Evolutionary conservation across 2,113 vertebrate genomes (phyloP).

Genomic region (Cebus imitator): DNA sequence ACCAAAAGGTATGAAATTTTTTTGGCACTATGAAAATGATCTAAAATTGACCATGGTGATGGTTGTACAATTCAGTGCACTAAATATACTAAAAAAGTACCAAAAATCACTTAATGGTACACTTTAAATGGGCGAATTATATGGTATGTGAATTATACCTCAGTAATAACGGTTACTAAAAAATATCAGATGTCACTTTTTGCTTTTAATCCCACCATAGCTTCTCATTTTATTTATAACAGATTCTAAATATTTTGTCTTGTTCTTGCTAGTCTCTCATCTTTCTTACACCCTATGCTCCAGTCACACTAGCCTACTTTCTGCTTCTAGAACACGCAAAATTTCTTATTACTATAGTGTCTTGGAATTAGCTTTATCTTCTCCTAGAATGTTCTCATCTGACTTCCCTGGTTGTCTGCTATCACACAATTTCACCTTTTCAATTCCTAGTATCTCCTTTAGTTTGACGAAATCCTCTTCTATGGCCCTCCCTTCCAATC

Average conservation of each 20-base stretch:
- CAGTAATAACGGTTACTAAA: background rate
- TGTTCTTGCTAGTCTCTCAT: background rate
- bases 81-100: background rate
- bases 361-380: background rate
- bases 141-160: background rate
- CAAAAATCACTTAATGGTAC: background rate
- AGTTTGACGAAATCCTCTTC: background rate
- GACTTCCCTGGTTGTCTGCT: background rate
- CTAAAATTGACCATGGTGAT: background rate
- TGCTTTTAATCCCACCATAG: background rate
- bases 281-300: background rate
- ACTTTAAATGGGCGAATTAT: background rate
- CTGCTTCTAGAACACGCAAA: constrained; percentile 6
- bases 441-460: background rate
- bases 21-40: background rate
- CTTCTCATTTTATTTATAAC: background rate
- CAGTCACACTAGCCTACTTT: background rate
- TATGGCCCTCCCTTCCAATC: background rate
- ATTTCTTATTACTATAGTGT: background rate
- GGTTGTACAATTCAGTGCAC: background rate
- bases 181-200: background rate
- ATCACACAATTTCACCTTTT: background rate
- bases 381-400: background rate
- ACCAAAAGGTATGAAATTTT: background rate
- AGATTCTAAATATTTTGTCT: background rate